A percentile compares a stretch with the other conserved stretches of the same genome.
Evolutionary conservation across 2,888 invertebrate species (phyloP).

Genomic region (Therioaphis trifolii): DNA sequence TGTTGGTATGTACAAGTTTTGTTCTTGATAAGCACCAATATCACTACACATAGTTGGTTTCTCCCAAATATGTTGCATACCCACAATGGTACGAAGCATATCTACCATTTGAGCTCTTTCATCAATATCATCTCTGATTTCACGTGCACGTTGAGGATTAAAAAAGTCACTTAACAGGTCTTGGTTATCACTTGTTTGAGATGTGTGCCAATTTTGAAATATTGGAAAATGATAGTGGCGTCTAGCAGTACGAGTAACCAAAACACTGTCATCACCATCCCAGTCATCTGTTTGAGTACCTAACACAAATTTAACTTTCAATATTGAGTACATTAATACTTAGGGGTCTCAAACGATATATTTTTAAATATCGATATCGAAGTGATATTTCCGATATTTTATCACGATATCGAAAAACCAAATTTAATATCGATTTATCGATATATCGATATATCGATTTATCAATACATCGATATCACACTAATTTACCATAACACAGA

Average conservation of each 20-base stretch:
- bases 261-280: slow-evolving; percentile 38
- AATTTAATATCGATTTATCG: too few relatives aligned
- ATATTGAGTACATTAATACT: background rate
- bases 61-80: slow-evolving; percentile 59
- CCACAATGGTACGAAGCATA: slow-evolving; percentile 49
- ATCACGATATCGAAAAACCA: too few relatives aligned
- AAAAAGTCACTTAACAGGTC: slow-evolving; percentile 51
- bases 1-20: slow-evolving; percentile 38
- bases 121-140: slow-evolving; percentile 19
- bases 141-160: slow-evolving; percentile 51
- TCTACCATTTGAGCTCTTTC: slow-evolving; percentile 56
- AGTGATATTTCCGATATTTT: too few relatives aligned
- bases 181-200: slow-evolving; percentile 45
- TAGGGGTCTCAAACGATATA: too few relatives aligned
- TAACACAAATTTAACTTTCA: slow-evolving; percentile 9
- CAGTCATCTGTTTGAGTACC: slow-evolving; percentile 59
- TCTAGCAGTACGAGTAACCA: slow-evolving; percentile 55
- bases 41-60: slow-evolving; percentile 46
- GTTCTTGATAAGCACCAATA: slow-evolving; percentile 45
- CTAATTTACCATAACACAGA: too few relatives aligned
- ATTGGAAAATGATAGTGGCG: slow-evolving; percentile 59
- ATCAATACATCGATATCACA: too few relatives aligned
- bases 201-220: slow-evolving; percentile 59
- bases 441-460: too few relatives aligned
- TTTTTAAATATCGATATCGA: too few relatives aligned